These are phyloP conservation scores for Pristis pectinata DNA, from an alignment of 2,797 vertebrate species.

Conservation along the genomic window DNA sequence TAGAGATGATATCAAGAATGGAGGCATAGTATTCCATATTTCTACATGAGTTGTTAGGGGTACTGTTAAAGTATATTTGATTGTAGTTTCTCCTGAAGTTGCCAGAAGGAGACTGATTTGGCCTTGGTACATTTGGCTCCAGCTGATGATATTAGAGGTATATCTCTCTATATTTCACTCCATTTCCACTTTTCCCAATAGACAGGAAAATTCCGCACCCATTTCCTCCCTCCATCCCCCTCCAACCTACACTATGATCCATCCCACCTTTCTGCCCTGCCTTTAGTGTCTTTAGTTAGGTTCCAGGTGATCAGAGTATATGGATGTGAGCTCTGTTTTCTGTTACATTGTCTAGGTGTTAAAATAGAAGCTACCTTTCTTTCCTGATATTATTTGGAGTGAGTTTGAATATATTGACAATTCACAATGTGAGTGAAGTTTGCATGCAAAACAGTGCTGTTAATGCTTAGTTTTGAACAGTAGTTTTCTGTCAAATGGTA, in stretches of 20 bases:
- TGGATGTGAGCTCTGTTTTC: not conserved
- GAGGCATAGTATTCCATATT: too few species aligned
- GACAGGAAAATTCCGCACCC: too few species aligned
- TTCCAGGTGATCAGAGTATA: not conserved
- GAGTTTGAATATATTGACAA: not conserved
- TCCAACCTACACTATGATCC: too few species aligned
- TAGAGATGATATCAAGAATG: too few species aligned
- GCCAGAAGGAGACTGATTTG: not conserved
- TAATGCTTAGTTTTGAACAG: not conserved
- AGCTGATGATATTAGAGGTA: not conserved
- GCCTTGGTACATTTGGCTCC: not conserved
- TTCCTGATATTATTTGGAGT: not conserved
- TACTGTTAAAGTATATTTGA: too few species aligned
- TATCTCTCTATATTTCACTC: not conserved
- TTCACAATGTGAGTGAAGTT: not conserved
- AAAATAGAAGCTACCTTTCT: not conserved
- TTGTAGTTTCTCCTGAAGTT: too few species aligned
- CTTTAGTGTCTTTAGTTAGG: not conserved
- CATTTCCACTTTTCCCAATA: not conserved
- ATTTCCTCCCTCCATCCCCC: too few species aligned
- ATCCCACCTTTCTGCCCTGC: too few species aligned
- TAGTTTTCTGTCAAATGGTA: not conserved
- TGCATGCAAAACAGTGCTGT: not conserved
- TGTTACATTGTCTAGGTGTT: not conserved
- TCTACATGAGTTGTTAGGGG: too few species aligned